Conservation (phyloP, 1,140 invertebrate species). For the Pseudachorutes palmiensis region DNA sequence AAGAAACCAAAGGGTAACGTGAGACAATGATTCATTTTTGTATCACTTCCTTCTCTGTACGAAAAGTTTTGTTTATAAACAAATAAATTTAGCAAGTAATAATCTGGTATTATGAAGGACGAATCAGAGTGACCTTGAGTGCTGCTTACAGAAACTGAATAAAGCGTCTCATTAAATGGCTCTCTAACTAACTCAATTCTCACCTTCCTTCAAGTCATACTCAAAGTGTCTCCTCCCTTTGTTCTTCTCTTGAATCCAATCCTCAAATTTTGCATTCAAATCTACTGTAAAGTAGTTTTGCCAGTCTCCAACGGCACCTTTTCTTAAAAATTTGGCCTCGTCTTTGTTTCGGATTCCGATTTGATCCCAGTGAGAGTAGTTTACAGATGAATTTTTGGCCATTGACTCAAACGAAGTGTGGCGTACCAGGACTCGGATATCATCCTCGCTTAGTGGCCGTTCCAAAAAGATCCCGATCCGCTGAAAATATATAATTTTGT, state of each 20-base stretch:
- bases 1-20: no score
- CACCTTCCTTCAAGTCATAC: slow-evolving; percentile 24
- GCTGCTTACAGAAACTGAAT: no score
- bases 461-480: slow-evolving; percentile 46
- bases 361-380: slow-evolving; percentile 47
- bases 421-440: slow-evolving; percentile 35
- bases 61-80: no score
- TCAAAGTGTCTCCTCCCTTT: slow-evolving; percentile 26
- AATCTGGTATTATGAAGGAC: no score
- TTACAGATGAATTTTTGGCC: slow-evolving; percentile 46
- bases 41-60: no score
- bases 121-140: no score
- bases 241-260: slow-evolving; percentile 38
- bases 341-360: slow-evolving; percentile 44
- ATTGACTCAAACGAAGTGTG: slow-evolving; percentile 48
- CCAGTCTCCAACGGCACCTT: slow-evolving; percentile 47
- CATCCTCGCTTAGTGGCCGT: slow-evolving; percentile 41
- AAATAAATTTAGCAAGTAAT: no score
- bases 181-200: no score
- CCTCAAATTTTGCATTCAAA: slow-evolving; percentile 39
- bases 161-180: no score
- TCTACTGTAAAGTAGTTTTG: slow-evolving; percentile 41
- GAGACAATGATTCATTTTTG: no score
- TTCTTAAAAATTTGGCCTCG: slow-evolving; percentile 45
- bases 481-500: slow-evolving; percentile 17